Percentiles rank a stretch among this genome's conserved stretches.
These are phyloP conservation scores for Mormyrus iriodes DNA, from an alignment of 2,113 vertebrate genomes.

Conservation along the genomic window DNA sequence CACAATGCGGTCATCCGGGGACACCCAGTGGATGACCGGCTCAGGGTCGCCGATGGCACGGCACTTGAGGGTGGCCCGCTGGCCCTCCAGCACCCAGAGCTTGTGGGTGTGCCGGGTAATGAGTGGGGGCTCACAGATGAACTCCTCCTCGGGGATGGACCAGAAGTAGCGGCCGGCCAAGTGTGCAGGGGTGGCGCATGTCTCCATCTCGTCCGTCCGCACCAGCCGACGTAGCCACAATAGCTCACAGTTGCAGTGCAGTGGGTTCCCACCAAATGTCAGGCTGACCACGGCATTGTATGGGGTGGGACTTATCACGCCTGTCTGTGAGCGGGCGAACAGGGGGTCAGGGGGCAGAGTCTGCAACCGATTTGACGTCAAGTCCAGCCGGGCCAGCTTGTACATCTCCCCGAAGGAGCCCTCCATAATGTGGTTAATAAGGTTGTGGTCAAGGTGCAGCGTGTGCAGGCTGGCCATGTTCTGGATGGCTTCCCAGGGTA, in stretches of 20 bases:
- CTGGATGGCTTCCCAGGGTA: constrained; percentile 81
- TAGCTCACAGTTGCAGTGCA: constrained; percentile 88
- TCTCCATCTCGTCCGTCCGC: constrained; percentile 81
- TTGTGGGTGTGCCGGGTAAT: constrained; percentile 84
- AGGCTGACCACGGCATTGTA: constrained; percentile 71
- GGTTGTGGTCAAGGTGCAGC: constrained; percentile 84
- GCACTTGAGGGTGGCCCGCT: constrained; percentile 75
- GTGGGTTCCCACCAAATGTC: constrained; percentile 81
- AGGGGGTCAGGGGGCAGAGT: constrained; percentile 81
- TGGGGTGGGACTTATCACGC: constrained; percentile 72
- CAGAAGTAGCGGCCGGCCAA: constrained; percentile 83
- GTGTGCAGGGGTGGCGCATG: constrained; percentile 73
- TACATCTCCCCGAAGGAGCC: constrained; percentile 78
- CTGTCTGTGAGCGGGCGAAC: constrained; percentile 74
- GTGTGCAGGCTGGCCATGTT: constrained; percentile 82
- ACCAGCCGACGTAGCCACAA: constrained; percentile 77
- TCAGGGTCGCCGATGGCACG: constrained; percentile 78
- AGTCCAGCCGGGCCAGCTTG: constrained; percentile 80
- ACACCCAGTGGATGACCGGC: constrained; percentile 83
- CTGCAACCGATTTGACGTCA: constrained; percentile 83
- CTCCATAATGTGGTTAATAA: constrained; percentile 76
- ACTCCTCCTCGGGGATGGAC: constrained; percentile 85
- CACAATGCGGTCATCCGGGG: constrained; percentile 79
- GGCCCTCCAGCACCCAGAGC: constrained; percentile 83
- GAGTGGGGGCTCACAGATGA: constrained; percentile 81